Conservation (phyloP, 1,140 invertebrate species). For the Cheumatopsyche charites region DNA sequence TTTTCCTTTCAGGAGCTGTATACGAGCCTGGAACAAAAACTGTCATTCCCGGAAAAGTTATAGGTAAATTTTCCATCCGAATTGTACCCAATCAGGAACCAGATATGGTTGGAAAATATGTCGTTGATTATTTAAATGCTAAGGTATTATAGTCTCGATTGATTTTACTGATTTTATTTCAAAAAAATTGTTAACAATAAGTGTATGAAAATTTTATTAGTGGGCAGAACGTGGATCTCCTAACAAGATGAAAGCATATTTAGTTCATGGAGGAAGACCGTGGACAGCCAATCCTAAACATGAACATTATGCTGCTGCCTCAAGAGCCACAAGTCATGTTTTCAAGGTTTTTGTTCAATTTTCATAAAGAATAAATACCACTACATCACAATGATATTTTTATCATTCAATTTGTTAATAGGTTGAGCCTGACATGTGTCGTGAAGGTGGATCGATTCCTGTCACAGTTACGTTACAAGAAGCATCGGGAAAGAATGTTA, state of each 20-base stretch:
- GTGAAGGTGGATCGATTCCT: slow-evolving; percentile 96
- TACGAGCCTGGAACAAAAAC: slow-evolving; percentile 91
- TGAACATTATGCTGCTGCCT: slow-evolving; percentile 89
- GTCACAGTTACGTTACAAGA: slow-evolving; percentile 91
- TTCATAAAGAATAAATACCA: neutral
- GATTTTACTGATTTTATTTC: neutral
- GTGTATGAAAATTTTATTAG: slow-evolving; percentile 37
- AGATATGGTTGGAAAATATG: slow-evolving; percentile 74
- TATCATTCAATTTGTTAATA: too few relatives aligned
- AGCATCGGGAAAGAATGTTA: slow-evolving; percentile 89
- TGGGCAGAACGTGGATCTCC: slow-evolving; percentile 78
- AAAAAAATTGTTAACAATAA: slow-evolving; percentile 5
- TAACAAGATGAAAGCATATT: slow-evolving; percentile 82
- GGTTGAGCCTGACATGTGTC: slow-evolving; percentile 88
- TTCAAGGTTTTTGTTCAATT: slow-evolving; percentile 69
- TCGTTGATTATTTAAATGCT: slow-evolving; percentile 75
- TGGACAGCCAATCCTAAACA: slow-evolving; percentile 94
- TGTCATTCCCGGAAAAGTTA: slow-evolving; percentile 93
- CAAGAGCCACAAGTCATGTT: slow-evolving; percentile 85
- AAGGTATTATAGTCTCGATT: slow-evolving; percentile 53
- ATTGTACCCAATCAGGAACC: slow-evolving; percentile 92
- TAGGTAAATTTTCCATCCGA: slow-evolving; percentile 95
- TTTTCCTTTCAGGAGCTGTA: slow-evolving; percentile 79
- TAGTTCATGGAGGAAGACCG: slow-evolving; percentile 80
- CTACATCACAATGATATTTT: slow-evolving; percentile 23